phyloP scores from a whole-genome alignment of 2,797 vertebrate species.

The Chelmon rostratus region DNA sequence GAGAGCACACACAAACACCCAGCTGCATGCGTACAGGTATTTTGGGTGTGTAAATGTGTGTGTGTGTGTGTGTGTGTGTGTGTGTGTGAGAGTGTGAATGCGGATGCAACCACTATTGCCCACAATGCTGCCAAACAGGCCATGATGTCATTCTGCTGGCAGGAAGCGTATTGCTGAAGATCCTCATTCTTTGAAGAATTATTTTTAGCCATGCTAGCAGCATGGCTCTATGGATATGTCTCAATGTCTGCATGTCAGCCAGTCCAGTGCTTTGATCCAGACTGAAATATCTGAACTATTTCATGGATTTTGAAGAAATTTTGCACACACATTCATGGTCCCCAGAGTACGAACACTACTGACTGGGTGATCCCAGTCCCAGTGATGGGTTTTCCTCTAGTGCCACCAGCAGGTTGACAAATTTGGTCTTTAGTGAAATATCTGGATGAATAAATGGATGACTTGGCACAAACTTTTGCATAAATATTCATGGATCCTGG shows the following conservation, averaged over 20 bases:
- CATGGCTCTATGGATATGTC: background rate
- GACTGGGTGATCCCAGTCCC: too few species aligned
- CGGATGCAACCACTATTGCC: constrained; percentile 9
- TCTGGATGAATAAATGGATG: background rate
- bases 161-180: constrained; percentile 70
- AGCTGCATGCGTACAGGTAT: constrained; percentile 47
- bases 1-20: constrained; percentile 47
- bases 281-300: background rate
- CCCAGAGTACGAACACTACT: background rate
- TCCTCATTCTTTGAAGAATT: constrained; percentile 75
- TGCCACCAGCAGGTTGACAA: background rate
- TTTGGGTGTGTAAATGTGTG: constrained; percentile 1
- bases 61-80: constrained; percentile 7
- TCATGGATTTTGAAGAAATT: background rate
- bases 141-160: constrained; percentile 55
- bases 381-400: background rate
- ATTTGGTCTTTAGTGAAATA: background rate
- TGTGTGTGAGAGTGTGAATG: constrained; percentile 11
- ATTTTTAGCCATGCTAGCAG: constrained; percentile 58
- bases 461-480: background rate
- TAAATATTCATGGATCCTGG: too few species aligned
- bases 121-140: constrained; percentile 12
- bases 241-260: background rate
- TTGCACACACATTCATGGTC: background rate
- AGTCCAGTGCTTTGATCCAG: background rate